Percentiles rank a stretch among this genome's conserved stretches.
Evolutionary conservation across 2,888 invertebrate genomes (phyloP).

Genomic region (Schrankia costaestrigalis): DNA sequence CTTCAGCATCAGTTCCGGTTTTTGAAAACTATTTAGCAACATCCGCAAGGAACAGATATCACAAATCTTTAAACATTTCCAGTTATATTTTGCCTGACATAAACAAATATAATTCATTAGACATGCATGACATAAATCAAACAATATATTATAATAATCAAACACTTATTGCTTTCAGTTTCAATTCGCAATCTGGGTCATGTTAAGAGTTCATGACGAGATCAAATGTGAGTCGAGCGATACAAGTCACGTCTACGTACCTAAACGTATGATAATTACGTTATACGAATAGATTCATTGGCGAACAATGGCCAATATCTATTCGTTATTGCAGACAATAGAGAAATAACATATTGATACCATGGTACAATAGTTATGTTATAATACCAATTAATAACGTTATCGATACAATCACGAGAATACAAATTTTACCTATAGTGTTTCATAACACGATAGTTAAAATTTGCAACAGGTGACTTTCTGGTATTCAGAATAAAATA

Average conservation of each 20-base stretch:
- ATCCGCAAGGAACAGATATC: too few species aligned
- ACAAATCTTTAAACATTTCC: too few species aligned
- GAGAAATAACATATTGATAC: constrained; percentile 17
- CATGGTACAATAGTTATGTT: constrained; percentile 20
- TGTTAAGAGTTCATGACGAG: constrained; percentile 1
- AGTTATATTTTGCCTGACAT: too few species aligned
- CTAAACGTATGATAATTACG: constrained; percentile 1
- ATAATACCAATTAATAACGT: constrained; percentile 24
- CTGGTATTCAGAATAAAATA: too few species aligned
- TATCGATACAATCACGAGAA: constrained; percentile 5
- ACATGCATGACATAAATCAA: constrained; percentile 1
- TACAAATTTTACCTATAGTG: too few species aligned
- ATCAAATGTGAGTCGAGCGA: neutral
- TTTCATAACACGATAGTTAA: too few species aligned
- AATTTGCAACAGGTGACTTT: too few species aligned
- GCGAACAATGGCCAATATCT: constrained; percentile 4
- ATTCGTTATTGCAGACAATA: constrained; percentile 13
- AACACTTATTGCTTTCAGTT: constrained; percentile 1
- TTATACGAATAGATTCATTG: too few species aligned
- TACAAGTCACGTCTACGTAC: neutral
- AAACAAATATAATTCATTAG: too few species aligned
- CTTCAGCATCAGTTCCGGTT: too few species aligned
- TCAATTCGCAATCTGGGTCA: constrained; percentile 6
- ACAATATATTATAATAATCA: constrained; percentile 2
- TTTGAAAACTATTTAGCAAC: too few species aligned